These are phyloP conservation scores for Xylota segnis DNA, from an alignment of 2,888 invertebrate genomes.

Conservation along the genomic window DNA sequence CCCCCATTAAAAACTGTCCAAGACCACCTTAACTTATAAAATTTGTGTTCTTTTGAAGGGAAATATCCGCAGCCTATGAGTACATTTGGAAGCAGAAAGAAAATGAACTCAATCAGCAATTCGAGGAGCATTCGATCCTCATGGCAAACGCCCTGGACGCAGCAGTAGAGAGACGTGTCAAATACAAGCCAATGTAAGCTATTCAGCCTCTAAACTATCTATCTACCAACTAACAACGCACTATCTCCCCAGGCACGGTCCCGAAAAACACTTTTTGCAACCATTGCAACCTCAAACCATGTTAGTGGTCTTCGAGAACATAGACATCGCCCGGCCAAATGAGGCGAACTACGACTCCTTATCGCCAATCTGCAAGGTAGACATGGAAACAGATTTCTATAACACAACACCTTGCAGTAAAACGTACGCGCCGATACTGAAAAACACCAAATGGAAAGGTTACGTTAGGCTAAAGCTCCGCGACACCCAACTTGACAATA, in stretches of 20 bases:
- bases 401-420: slow-evolving; percentile 80
- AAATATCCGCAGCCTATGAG: slow-evolving; percentile 80
- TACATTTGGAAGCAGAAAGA: slow-evolving; percentile 79
- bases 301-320: slow-evolving; percentile 90
- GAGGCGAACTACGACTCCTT: slow-evolving; percentile 85
- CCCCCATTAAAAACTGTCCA: no score
- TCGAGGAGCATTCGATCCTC: slow-evolving; percentile 86
- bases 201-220: neutral
- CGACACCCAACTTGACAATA: slow-evolving; percentile 73
- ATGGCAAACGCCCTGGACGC: slow-evolving; percentile 90
- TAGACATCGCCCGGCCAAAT: slow-evolving; percentile 89
- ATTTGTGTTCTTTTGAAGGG: slow-evolving; percentile 78
- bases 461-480: slow-evolving; percentile 82
- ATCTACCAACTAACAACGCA: neutral
- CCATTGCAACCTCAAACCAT: slow-evolving; percentile 88
- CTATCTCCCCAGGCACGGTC: slow-evolving; percentile 81
- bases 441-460: slow-evolving; percentile 82
- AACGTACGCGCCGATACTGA: slow-evolving; percentile 79
- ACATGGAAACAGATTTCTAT: slow-evolving; percentile 85
- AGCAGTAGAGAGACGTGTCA: slow-evolving; percentile 87
- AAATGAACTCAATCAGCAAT: slow-evolving; percentile 80
- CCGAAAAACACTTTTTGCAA: slow-evolving; percentile 84
- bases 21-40: neutral
- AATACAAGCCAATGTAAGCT: slow-evolving; percentile 84
- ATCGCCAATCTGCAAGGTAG: slow-evolving; percentile 87